phyloP scores from a whole-genome alignment of 2,888 invertebrate species.

The Tenthredo livida region DNA sequence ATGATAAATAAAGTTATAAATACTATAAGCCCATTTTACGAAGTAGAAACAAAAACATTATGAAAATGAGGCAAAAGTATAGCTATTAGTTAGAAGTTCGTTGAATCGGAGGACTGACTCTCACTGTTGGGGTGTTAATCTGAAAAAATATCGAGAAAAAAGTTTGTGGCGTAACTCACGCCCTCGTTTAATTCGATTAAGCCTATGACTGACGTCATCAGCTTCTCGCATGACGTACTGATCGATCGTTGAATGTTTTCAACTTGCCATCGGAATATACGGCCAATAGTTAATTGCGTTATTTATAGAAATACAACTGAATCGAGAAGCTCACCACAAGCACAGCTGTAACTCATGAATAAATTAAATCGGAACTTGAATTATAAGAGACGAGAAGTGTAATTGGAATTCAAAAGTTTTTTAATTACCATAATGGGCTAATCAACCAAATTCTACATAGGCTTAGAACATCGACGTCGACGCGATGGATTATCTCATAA shows the following conservation, averaged over 20 bases:
- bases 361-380: neutral
- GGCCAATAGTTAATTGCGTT: conserved; percentile 15
- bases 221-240: conserved; percentile 30
- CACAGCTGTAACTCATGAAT: conserved; percentile 30
- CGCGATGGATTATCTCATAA: neutral
- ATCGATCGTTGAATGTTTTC: conserved; percentile 41
- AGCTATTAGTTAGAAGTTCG: neutral
- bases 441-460: neutral
- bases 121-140: neutral
- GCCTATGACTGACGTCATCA: conserved; percentile 24
- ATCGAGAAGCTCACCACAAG: neutral
- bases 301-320: conserved; percentile 11
- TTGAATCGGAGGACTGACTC: conserved; percentile 1
- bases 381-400: neutral
- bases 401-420: neutral
- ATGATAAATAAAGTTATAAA: neutral
- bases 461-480: neutral
- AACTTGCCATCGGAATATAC: neutral
- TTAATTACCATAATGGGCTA: neutral
- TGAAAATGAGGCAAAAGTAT: neutral
- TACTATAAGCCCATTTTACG: neutral
- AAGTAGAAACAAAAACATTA: neutral
- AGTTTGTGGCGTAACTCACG: conserved; percentile 1
- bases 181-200: conserved; percentile 24
- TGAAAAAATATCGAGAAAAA: neutral